phyloP scores from a whole-genome alignment of 2,888 invertebrate genomes.

The Drosophila melanocephala region DNA sequence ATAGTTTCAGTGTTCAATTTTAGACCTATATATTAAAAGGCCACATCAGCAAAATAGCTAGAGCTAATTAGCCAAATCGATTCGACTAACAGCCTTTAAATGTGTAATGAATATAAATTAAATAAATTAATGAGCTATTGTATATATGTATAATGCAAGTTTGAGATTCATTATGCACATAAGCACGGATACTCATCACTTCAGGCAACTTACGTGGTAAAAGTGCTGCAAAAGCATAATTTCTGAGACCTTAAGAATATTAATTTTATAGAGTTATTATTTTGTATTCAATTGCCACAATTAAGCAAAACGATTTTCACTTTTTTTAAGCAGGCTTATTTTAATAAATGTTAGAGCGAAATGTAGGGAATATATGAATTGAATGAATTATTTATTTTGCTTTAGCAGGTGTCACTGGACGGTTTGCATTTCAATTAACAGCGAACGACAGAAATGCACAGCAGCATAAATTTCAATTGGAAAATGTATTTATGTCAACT shows the following conservation, averaged over 20 bases:
- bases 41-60: conserved; percentile 44
- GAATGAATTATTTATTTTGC: conserved; percentile 70
- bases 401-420: conserved; percentile 67
- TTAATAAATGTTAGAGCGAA: conserved; percentile 46
- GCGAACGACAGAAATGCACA: conserved; percentile 12
- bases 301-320: conserved; percentile 32
- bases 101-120: conserved; percentile 56
- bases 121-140: conserved; percentile 56
- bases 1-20: background rate
- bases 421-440: conserved; percentile 74
- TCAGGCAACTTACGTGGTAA: background rate
- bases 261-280: conserved; percentile 22
- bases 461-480: conserved; percentile 64
- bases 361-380: conserved; percentile 39
- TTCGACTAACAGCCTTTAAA: conserved; percentile 17
- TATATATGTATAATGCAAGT: conserved; percentile 14
- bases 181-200: background rate
- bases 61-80: conserved; percentile 63
- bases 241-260: conserved; percentile 11
- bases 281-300: conserved; percentile 22
- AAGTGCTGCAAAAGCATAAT: conserved; percentile 3
- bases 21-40: conserved; percentile 7
- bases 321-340: conserved; percentile 34
- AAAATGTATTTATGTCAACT: conserved; percentile 61
- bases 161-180: conserved; percentile 1